A percentile compares a stretch with the other conserved stretches of the same genome.
Evolutionary conservation across 2,113 vertebrate genomes (phyloP).

Genomic region (Eurystomus gularis): DNA sequence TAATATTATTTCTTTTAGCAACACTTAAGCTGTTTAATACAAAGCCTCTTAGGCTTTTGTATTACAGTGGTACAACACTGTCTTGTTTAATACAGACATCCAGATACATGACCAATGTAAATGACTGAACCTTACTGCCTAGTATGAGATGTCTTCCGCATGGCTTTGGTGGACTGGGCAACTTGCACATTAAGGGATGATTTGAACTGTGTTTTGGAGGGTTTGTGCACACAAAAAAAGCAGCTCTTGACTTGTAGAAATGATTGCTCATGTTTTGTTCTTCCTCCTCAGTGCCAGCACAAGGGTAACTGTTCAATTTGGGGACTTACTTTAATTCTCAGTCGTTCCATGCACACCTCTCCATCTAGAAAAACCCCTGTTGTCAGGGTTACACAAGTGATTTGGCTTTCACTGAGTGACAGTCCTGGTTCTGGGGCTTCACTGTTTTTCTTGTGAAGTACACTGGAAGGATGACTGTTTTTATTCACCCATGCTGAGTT

Average conservation of each 20-base stretch:
- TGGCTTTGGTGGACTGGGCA: not conserved
- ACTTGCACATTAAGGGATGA: not conserved
- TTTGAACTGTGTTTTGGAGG: not conserved
- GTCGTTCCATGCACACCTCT: not conserved
- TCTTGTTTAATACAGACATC: not conserved
- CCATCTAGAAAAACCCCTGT: not conserved
- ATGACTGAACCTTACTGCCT: not conserved
- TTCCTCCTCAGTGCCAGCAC: not conserved
- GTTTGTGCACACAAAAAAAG: not conserved
- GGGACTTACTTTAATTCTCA: not conserved
- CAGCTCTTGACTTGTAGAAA: not conserved
- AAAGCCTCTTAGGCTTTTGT: not conserved
- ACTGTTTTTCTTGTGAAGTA: not conserved
- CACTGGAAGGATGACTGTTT: not conserved
- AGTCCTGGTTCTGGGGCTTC: not conserved
- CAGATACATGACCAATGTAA: not conserved
- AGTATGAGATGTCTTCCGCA: not conserved
- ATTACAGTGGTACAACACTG: not conserved
- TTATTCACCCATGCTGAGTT: not conserved
- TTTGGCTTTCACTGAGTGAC: not conserved
- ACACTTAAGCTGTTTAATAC: not conserved
- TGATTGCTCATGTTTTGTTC: not conserved
- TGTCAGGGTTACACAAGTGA: not conserved
- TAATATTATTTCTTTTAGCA: not conserved
- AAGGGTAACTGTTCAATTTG: not conserved